Conservation (phyloP, 2,888 invertebrate genomes). For the Leptarthrus brevirostris region DNA sequence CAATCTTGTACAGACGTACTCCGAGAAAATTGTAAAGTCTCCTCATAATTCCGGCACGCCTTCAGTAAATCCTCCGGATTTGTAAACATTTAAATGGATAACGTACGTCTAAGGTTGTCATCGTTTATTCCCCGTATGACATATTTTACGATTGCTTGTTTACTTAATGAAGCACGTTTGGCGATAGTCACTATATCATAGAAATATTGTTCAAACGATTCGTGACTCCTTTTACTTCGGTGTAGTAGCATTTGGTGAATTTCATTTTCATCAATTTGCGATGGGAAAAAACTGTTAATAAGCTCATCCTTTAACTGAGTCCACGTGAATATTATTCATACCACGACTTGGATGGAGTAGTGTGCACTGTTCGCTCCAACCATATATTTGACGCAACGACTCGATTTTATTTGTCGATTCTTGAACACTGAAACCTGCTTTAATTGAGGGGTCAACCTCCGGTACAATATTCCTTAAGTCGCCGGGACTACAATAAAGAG, state of each 20-base stretch:
- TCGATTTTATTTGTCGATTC: neutral
- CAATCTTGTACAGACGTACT: neutral
- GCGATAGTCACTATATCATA: neutral
- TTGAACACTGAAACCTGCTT: neutral
- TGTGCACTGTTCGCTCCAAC: neutral
- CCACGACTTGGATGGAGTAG: neutral
- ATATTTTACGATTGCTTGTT: conserved; percentile 1
- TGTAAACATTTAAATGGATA: neutral
- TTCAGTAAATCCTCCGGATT: neutral
- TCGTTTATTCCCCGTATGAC: neutral
- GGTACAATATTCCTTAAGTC: neutral
- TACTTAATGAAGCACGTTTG: too few species aligned
- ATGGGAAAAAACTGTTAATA: neutral
- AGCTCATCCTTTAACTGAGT: neutral
- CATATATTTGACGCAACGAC: neutral
- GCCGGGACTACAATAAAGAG: neutral
- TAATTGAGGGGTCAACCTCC: neutral
- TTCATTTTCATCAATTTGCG: neutral
- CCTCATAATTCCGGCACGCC: neutral
- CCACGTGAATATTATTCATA: neutral
- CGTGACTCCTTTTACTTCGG: neutral
- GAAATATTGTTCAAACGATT: neutral
- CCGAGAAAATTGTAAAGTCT: neutral
- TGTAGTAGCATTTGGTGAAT: neutral
- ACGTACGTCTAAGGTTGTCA: neutral